These are phyloP conservation scores for Colinus virginianus DNA, from an alignment of 2,113 vertebrate species.

Conservation along the genomic window DNA sequence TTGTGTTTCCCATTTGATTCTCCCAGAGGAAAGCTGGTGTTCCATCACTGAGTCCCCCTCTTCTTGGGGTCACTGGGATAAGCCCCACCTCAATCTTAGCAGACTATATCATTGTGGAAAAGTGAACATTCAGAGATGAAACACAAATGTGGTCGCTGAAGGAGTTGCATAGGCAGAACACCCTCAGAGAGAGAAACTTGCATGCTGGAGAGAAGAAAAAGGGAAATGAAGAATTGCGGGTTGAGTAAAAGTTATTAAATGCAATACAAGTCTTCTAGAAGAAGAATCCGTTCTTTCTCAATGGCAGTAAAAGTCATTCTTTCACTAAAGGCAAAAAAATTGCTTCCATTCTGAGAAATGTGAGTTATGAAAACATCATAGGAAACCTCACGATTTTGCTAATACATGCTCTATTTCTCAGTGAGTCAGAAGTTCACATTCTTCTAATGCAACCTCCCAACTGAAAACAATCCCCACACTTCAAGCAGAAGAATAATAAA, in stretches of 20 bases:
- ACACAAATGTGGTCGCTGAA: background rate
- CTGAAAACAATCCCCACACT: constrained; percentile 62
- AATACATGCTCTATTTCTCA: background rate
- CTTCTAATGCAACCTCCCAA: constrained; percentile 51
- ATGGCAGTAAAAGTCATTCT: constrained; percentile 33
- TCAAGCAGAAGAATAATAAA: constrained; percentile 62
- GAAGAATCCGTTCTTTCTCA: constrained; percentile 20
- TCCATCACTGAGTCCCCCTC: background rate
- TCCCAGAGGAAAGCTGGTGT: background rate
- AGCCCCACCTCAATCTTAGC: background rate
- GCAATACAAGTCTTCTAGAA: background rate
- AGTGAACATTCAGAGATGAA: background rate
- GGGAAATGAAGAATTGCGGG: background rate
- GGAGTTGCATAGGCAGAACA: background rate
- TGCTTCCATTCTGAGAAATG: constrained; percentile 45
- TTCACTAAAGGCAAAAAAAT: constrained; percentile 13
- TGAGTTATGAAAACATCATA: constrained; percentile 55
- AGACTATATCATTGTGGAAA: rapidly evolving
- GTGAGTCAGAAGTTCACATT: constrained; percentile 70
- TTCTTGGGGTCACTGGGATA: background rate
- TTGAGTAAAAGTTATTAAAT: background rate
- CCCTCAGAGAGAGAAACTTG: background rate
- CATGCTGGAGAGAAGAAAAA: background rate
- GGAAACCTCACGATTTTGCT: constrained; percentile 40
- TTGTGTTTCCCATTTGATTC: background rate